Evolutionary conservation across 2,888 invertebrate species (phyloP), one percentile per base, ranked within the genome.

Genomic region (Lapara coniferarum): DNA sequence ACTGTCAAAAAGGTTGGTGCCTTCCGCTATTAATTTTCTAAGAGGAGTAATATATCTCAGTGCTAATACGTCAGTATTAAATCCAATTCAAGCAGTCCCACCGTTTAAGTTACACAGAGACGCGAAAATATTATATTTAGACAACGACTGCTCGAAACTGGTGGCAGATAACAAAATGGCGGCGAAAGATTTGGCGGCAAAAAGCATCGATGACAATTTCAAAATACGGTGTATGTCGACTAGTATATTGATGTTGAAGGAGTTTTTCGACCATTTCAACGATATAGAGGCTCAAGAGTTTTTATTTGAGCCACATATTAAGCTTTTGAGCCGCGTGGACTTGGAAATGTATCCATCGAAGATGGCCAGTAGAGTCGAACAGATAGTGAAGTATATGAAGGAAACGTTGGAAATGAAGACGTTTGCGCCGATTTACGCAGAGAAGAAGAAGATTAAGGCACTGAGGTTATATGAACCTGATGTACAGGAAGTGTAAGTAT

Each of bases 381-480:
- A 86, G 49, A 81, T 95, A 10, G 70, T 88, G 4, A 85, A 92
- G 66, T 89, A 92, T 66, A 92, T 96, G 81, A 89, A 93, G 72
- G 87, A 94, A 66, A 82, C 80, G 14, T 89, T 95, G 69, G 93
- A 90, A 66, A 89, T 94, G 7, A 95, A 95, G 73, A 95, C 94
- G 46, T 90, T 96, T 71, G 92, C 94, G 14, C 95, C 94, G 57
- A 78, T 96, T 70, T 83, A 94, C 13, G 84, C 94, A 71, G 95
- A 95, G 63, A 96, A 95, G 77, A 96, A 96, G 74, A 96, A 95
- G 82, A 98, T 98, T 0, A 98, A 97, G 87, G 96, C 97, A 0
- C 89, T 98, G 75, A 96, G 97, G 78, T 86, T 98, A 67, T 97
- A 97, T 81, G 98, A 98, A 85, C 98, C 98, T 0, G 96, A 96